Evolutionary conservation across 2,113 vertebrate genomes (phyloP).

Genomic region (Odocoileus hemionus): DNA sequence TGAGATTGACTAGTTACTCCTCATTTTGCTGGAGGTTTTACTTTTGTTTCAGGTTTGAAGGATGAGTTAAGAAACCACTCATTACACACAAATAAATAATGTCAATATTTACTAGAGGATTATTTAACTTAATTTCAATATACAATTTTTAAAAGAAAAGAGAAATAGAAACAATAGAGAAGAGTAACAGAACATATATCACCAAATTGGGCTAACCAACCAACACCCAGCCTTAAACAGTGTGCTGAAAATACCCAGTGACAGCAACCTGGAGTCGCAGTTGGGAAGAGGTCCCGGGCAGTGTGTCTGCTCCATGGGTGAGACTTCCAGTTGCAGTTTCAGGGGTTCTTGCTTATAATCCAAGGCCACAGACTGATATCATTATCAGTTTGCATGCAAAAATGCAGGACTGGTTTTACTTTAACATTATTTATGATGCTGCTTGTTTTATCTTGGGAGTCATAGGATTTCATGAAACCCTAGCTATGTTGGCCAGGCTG

Average conservation of each 20-base stretch:
- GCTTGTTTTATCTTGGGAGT: neutral
- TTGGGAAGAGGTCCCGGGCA: accelerated
- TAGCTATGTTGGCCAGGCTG: neutral
- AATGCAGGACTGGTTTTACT: neutral
- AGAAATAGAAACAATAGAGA: neutral
- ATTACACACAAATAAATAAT: neutral
- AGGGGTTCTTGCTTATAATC: neutral
- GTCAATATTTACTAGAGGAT: neutral
- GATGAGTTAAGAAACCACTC: neutral
- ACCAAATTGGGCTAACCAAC: neutral
- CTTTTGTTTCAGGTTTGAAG: neutral
- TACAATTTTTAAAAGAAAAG: neutral
- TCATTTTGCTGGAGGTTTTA: neutral
- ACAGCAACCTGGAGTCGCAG: neutral
- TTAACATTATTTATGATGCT: neutral
- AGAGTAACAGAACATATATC: neutral
- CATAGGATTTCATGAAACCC: neutral
- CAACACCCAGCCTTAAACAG: neutral
- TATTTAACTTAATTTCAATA: neutral
- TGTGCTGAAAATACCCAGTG: neutral
- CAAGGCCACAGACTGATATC: neutral
- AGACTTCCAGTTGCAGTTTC: neutral
- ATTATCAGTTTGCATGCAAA: neutral
- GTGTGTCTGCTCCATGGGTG: neutral
- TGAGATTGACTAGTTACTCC: neutral